phyloP scores from a whole-genome alignment of 2,113 vertebrate species.

The Macaca mulatta region DNA sequence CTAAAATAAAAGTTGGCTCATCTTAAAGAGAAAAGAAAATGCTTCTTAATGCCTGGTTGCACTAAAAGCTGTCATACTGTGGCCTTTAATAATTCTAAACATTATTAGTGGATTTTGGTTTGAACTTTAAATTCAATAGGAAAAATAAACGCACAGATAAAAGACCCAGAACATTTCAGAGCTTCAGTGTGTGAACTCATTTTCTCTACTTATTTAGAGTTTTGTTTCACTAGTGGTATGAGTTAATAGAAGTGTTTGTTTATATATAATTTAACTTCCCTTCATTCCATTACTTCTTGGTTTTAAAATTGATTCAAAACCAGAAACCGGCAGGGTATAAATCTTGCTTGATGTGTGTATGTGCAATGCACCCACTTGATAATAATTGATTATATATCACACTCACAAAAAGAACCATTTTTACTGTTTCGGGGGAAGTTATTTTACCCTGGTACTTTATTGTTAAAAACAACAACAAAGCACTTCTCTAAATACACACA shows the following conservation, averaged over 20 bases:
- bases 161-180: slow-evolving; percentile 53
- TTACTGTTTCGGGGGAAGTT: not conserved
- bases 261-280: slow-evolving; percentile 67
- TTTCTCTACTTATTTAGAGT: slow-evolving; percentile 74
- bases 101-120: slow-evolving; percentile 68
- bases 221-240: slow-evolving; percentile 72
- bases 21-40: slow-evolving; percentile 23
- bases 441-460: not conserved
- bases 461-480: not conserved
- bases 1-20: slow-evolving; percentile 48
- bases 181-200: slow-evolving; percentile 57
- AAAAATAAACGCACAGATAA: slow-evolving; percentile 70
- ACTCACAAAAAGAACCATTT: not conserved
- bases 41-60: slow-evolving; percentile 53
- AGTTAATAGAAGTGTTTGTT: slow-evolving; percentile 72
- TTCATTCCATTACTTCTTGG: slow-evolving; percentile 36
- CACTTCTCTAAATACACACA: not conserved
- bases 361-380: not conserved
- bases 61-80: slow-evolving; percentile 50
- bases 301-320: slow-evolving; percentile 44
- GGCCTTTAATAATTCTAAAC: slow-evolving; percentile 72
- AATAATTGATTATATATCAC: not conserved
- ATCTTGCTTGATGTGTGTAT: not conserved
- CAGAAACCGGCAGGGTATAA: not conserved
- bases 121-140: slow-evolving; percentile 73